These are phyloP conservation scores for Hoplostethus atlanticus DNA, from an alignment of 2,797 vertebrate genomes.

Conservation along the genomic window DNA sequence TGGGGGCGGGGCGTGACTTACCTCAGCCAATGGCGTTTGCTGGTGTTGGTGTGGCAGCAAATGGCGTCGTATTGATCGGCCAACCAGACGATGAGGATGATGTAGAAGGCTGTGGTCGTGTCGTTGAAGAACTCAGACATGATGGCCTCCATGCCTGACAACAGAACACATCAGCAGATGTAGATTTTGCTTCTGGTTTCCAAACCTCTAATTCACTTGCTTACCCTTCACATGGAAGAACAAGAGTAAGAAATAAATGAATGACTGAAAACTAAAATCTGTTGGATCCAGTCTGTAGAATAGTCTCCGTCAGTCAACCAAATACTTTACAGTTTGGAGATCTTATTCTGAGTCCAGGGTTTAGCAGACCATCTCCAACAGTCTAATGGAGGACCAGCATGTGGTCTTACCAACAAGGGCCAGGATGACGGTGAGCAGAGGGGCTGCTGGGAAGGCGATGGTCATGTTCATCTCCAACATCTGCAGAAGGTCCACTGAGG, in stretches of 20 bases:
- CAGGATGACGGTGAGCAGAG: slow-evolving; percentile 96
- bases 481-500: slow-evolving; percentile 95
- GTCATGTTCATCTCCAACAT: slow-evolving; percentile 99
- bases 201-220: no score
- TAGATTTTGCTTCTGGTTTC: neutral
- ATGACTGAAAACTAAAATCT: no score
- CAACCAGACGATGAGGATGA: slow-evolving; percentile 98
- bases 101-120: slow-evolving; percentile 98
- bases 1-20: slow-evolving; percentile 53
- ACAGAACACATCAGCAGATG: slow-evolving; percentile 39
- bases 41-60: slow-evolving; percentile 98
- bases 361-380: no score
- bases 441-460: slow-evolving; percentile 96
- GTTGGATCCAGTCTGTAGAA: no score
- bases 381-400: no score
- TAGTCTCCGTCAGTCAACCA: no score
- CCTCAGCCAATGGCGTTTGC: slow-evolving; percentile 98
- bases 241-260: no score
- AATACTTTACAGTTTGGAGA: no score
- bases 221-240: no score
- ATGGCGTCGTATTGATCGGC: slow-evolving; percentile 97
- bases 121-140: slow-evolving; percentile 99
- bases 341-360: no score
- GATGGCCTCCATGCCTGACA: slow-evolving; percentile 96
- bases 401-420: slow-evolving; percentile 93